Percentiles rank a stretch among this genome's conserved stretches.
Evolutionary conservation across 2,113 vertebrate species (phyloP).

Genomic region (Limnothrissa miodon): DNA sequence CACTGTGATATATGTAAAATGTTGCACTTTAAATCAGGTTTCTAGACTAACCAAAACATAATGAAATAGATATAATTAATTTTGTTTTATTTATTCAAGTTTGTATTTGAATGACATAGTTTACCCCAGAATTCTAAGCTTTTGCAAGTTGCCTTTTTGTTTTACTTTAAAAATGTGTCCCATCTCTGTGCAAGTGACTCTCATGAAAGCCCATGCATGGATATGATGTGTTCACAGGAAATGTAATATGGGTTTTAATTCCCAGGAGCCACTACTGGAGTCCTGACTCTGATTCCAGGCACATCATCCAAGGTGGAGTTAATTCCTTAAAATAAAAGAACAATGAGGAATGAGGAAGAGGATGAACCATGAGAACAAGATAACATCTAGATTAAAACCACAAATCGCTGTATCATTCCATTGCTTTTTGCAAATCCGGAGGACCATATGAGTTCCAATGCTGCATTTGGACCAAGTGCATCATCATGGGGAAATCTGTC

Average conservation of each 20-base stretch:
- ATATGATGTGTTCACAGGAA: constrained; percentile 4
- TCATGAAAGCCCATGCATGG: background rate
- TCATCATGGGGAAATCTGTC: background rate
- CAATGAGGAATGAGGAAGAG: background rate
- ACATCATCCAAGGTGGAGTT: constrained; percentile 29
- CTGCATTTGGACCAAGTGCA: background rate
- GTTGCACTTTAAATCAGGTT: too few species aligned
- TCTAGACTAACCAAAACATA: background rate
- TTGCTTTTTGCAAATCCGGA: background rate
- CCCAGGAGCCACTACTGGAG: constrained; percentile 63
- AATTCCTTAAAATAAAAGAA: constrained; percentile 7
- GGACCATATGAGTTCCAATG: background rate
- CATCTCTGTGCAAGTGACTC: background rate
- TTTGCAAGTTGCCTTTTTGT: background rate
- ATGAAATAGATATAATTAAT: background rate
- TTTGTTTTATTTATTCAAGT: background rate
- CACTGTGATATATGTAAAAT: too few species aligned
- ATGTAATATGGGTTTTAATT: constrained; percentile 36
- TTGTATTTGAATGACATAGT: background rate
- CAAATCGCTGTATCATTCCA: background rate
- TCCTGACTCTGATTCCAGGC: constrained; percentile 37
- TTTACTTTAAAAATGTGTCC: background rate
- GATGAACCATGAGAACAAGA: background rate
- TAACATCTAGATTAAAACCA: background rate
- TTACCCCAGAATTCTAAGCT: background rate